These are phyloP conservation scores for Denticeps clupeoides DNA, from an alignment of 2,797 vertebrate species.

Conservation along the genomic window DNA sequence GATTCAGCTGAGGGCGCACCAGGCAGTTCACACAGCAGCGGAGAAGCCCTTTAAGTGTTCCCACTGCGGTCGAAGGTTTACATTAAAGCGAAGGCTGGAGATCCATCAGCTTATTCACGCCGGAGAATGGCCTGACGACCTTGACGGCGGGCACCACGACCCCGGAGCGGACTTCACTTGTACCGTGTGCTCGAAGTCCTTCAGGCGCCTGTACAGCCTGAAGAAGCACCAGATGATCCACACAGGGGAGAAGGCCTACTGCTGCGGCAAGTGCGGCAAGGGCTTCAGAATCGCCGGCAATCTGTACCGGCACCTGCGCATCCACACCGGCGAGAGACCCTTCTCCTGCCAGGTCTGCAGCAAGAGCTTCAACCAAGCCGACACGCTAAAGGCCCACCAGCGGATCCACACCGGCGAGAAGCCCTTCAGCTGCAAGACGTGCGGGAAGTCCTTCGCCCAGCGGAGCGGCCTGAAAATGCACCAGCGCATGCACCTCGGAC, in stretches of 20 bases:
- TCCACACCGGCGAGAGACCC: conserved; percentile 72
- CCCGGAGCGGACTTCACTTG: conserved; percentile 54
- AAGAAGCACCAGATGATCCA: conserved; percentile 60
- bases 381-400: conserved; percentile 62
- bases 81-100: conserved; percentile 44
- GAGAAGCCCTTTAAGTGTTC: conserved; percentile 46
- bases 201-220: conserved; percentile 56
- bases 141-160: conserved; percentile 58
- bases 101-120: conserved; percentile 51
- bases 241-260: conserved; percentile 54
- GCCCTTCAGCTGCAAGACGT: conserved; percentile 57
- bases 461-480: conserved; percentile 56
- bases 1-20: conserved; percentile 48
- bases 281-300: conserved; percentile 63
- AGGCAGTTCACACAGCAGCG: conserved; percentile 32
- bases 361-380: conserved; percentile 65
- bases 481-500: conserved; percentile 42
- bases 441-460: conserved; percentile 60
- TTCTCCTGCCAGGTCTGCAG: conserved; percentile 60
- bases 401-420: conserved; percentile 65
- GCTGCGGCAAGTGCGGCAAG: conserved; percentile 61
- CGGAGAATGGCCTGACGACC: conserved; percentile 49
- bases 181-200: conserved; percentile 60
- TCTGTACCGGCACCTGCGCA: conserved; percentile 65
- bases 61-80: conserved; percentile 45